These are phyloP conservation scores for Cyanistes caeruleus DNA, from an alignment of 2,113 vertebrate species.

Conservation along the genomic window DNA sequence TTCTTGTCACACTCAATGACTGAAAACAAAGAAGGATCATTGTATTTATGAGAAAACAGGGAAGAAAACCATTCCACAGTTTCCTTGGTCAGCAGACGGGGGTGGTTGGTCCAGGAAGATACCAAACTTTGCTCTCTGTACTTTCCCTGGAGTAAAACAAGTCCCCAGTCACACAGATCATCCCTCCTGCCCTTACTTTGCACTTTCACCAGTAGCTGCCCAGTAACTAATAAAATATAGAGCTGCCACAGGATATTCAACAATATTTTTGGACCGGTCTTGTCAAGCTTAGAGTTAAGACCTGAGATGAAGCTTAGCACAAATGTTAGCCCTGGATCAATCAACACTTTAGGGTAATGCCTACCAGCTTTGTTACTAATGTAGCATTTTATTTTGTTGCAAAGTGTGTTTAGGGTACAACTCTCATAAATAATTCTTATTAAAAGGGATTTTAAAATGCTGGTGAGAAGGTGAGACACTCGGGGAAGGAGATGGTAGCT, in stretches of 20 bases:
- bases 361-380: neutral
- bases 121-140: neutral
- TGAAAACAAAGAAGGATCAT: neutral
- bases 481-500: neutral
- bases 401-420: neutral
- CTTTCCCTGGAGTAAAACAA: neutral
- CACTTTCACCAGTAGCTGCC: neutral
- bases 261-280: neutral
- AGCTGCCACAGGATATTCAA: neutral
- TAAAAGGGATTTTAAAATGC: neutral
- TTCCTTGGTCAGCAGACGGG: neutral
- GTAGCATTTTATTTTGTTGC: neutral
- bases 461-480: neutral
- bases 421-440: neutral
- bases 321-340: neutral
- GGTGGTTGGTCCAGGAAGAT: neutral
- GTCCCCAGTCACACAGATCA: neutral
- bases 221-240: neutral
- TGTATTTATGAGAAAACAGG: neutral
- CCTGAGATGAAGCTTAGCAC: neutral
- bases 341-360: neutral
- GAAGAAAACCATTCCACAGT: neutral
- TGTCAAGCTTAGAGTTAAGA: neutral
- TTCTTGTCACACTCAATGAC: neutral
- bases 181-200: neutral